Evolutionary conservation across 2,113 vertebrate genomes (phyloP).

Genomic region (Struthidea cinerea): DNA sequence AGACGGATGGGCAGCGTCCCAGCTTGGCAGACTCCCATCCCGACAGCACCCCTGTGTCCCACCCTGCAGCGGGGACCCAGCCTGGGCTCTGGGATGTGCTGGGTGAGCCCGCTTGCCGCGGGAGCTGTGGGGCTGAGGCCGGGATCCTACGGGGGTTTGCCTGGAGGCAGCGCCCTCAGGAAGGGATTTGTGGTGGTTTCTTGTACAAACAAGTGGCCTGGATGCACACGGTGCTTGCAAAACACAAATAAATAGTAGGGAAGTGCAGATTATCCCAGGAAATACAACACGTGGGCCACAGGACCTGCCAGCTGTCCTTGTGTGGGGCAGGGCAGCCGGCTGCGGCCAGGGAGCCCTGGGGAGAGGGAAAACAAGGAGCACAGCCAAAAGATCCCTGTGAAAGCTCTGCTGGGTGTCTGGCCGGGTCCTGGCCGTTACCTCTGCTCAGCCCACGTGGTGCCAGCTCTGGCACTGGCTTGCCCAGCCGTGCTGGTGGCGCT

Average conservation of each 20-base stretch:
- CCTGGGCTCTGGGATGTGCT: background rate
- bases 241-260: constrained; percentile 20
- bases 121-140: fast-evolving
- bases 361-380: background rate
- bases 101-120: fast-evolving
- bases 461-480: background rate
- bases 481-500: background rate
- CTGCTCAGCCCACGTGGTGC: background rate
- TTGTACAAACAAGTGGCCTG: background rate
- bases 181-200: background rate
- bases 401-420: background rate
- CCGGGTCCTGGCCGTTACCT: fast-evolving
- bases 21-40: background rate
- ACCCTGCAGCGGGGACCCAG: background rate
- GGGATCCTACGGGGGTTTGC: background rate
- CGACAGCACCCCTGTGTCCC: background rate
- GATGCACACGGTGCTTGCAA: background rate
- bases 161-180: background rate
- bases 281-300: background rate
- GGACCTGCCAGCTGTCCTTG: background rate
- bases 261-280: constrained; percentile 18
- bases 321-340: background rate
- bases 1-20: background rate
- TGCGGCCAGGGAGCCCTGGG: background rate
- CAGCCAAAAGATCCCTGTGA: background rate